phyloP scores from a whole-genome alignment of 2,113 vertebrate species.

The Cygnus buccinator region DNA sequence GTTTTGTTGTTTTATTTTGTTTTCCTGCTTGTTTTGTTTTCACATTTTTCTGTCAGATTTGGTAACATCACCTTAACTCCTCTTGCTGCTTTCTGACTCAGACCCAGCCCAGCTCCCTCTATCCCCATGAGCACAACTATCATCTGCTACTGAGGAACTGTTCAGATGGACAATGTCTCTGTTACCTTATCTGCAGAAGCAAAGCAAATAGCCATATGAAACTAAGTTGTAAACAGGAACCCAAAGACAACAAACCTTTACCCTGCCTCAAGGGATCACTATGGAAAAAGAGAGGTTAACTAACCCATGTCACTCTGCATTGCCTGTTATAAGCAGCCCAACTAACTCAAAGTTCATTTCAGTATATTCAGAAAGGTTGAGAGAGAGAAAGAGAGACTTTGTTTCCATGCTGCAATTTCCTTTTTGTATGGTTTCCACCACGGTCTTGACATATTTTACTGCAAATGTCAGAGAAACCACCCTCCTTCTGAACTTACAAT shows the following conservation, averaged over 20 bases:
- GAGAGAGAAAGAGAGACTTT: background rate
- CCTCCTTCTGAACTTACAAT: background rate
- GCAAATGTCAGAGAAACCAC: background rate
- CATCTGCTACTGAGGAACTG: background rate
- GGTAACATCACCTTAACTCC: background rate
- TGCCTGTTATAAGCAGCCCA: background rate
- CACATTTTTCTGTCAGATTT: background rate
- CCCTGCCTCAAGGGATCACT: background rate
- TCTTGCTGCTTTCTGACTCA: background rate
- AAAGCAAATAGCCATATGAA: background rate
- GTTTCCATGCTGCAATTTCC: background rate
- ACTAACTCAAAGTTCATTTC: background rate
- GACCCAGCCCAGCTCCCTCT: background rate
- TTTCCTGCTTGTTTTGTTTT: background rate
- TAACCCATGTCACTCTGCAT: background rate
- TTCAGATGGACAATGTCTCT: background rate
- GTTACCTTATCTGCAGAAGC: background rate
- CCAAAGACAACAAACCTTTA: background rate
- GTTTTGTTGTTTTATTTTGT: background rate
- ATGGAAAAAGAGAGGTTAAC: background rate
- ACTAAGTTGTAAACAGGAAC: background rate
- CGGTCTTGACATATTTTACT: background rate
- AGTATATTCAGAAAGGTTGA: background rate
- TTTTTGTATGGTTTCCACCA: background rate
- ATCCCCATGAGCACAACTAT: fast-evolving